phyloP scores from a whole-genome alignment of 92 coral and sea anemone genomes.

The Actinernus sp. region DNA sequence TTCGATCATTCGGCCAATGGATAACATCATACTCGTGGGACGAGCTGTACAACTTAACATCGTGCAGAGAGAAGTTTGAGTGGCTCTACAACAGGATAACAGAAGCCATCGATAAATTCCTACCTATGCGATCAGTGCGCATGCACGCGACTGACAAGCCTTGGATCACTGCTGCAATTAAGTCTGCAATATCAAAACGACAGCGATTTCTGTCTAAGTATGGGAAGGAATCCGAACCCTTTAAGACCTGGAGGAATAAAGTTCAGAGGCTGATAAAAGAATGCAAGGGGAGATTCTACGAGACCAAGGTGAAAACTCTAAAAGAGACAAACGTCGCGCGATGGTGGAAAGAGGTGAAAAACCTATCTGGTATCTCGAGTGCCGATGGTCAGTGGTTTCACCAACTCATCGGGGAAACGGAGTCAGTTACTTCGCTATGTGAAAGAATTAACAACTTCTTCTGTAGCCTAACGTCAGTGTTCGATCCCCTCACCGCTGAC shows the following conservation, averaged over 20 bases:
- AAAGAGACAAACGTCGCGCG: conserved; percentile 23
- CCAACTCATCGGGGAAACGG: conserved; percentile 18
- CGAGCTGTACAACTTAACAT: conserved; percentile 15
- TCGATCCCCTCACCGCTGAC: conserved; percentile 25
- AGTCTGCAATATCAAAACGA: conserved; percentile 32
- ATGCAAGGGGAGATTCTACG: conserved; percentile 23
- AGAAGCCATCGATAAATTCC: conserved; percentile 31
- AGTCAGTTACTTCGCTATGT: conserved; percentile 21
- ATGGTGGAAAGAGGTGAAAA: conserved; percentile 51
- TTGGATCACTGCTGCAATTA: conserved; percentile 40
- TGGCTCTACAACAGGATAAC: conserved; percentile 6
- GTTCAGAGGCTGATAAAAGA: conserved; percentile 19
- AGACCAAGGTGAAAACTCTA: conserved; percentile 27
- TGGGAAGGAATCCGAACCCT: conserved; percentile 33
- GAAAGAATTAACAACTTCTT: conserved; percentile 35
- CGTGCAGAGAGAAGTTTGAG: conserved; percentile 24
- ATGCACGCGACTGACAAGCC: conserved; percentile 35
- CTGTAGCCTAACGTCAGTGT: conserved; percentile 12
- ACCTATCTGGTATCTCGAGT: conserved; percentile 24
- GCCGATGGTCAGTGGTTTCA: conserved; percentile 26
- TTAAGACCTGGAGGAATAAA: conserved; percentile 34
- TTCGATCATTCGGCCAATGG: conserved; percentile 41
- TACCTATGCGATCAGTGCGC: conserved; percentile 31
- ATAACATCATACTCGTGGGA: conserved; percentile 41
- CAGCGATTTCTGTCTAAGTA: conserved; percentile 36